phyloP scores from a whole-genome alignment of 2,113 vertebrate genomes.

The Etheostoma cragini region DNA sequence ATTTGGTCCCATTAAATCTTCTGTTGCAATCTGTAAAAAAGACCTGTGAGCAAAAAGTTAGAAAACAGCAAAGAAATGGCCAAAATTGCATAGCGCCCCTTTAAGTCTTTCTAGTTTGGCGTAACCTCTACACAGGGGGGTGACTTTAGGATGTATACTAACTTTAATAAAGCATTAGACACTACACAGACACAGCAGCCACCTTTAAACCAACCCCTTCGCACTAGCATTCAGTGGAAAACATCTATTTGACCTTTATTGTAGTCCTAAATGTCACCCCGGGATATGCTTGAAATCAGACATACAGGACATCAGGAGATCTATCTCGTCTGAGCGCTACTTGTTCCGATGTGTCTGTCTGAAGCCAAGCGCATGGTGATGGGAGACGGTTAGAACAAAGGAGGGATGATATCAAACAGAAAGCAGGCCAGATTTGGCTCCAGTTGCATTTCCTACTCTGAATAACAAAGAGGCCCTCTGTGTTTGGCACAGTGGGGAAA shows the following conservation, averaged over 20 bases:
- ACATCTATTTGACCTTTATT: constrained; percentile 63
- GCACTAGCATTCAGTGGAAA: not conserved
- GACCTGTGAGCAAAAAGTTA: no score
- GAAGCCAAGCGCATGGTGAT: constrained; percentile 52
- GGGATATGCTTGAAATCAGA: constrained; percentile 46
- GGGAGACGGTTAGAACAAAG: constrained; percentile 69
- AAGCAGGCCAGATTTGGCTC: constrained; percentile 74
- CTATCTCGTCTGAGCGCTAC: constrained; percentile 43
- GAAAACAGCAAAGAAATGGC: no score
- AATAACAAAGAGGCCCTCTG: constrained; percentile 78
- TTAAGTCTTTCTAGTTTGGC: not conserved
- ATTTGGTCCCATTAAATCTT: no score
- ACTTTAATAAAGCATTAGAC: not conserved
- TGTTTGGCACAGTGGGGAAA: constrained; percentile 70
- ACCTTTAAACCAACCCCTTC: constrained; percentile 2
- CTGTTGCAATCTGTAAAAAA: no score
- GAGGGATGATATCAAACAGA: constrained; percentile 75
- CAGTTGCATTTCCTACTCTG: constrained; percentile 73
- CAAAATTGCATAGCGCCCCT: no score
- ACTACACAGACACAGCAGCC: not conserved
- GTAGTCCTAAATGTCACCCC: constrained; percentile 56
- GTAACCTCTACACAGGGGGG: not conserved
- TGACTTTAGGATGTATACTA: not conserved
- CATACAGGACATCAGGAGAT: constrained; percentile 45
- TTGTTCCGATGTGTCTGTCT: constrained; percentile 57